Base-by-base conservation (phyloP, 2,888 invertebrate species). In the Polylopha cassiicola region DNA sequence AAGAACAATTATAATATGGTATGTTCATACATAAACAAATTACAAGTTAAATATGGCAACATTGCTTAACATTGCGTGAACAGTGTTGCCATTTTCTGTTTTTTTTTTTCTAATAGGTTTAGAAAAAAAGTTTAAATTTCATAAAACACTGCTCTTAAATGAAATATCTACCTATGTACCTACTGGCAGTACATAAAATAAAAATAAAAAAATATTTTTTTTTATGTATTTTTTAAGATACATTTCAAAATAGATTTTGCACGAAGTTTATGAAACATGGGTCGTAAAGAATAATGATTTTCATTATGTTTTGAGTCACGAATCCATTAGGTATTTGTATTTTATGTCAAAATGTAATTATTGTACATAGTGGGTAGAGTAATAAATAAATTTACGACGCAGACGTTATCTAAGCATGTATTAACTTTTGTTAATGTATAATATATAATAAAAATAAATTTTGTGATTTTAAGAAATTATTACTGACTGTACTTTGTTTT, bases 221-320 rank as follows among this genome's bases (percentile, higher is more conserved):
- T n/a, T n/a, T n/a, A n/a, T n/a, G n/a, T n/a, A n/a, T n/a, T n/a
- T n/a, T n/a, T n/a, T n/a, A n/a, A n/a, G n/a, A n/a, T n/a, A n/a
- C n/a, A n/a, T n/a, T n/a, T n/a, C n/a, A n/a, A n/a, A n/a, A n/a
- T n/a, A n/a, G n/a, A n/a, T n/a, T n/a, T n/a, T n/a, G n/a, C n/a
- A n/a, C n/a, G n/a, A n/a, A n/a, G n/a, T n/a, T n/a, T n/a, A n/a
- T n/a, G n/a, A n/a, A n/a, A n/a, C n/a, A n/a, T n/a, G n/a, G n/a
- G n/a, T n/a, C n/a, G n/a, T n/a, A n/a, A n/a, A n/a, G n/a, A n/a
- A 32, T 38, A 41, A 49, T 50, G 30, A 48, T 37, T 32, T 39
- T 39, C 45, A 52, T 58, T 61, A 56, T 56, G 53, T 59, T 58
- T 55, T 42, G 43, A 56, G 55, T 58, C 58, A 61, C 60, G 62